Evolutionary conservation across 2,113 vertebrate genomes (phyloP), one percentile per base, ranked within the genome.

Genomic region (Forbesichthys agassizii): DNA sequence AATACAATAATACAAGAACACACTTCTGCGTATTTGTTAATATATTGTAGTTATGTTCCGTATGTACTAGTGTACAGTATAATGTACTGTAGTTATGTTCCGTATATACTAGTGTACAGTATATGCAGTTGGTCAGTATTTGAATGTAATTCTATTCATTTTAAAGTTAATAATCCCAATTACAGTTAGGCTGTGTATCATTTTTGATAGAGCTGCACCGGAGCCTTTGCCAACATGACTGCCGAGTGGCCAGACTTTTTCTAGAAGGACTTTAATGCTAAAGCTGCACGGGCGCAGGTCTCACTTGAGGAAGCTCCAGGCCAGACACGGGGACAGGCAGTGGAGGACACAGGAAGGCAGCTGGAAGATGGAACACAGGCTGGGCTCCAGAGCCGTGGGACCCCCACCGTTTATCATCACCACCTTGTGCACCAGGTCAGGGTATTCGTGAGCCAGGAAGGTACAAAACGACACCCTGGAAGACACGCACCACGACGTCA

Each of bases 281-380:
- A 27, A 27, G 27, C 1, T 2, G 27, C 27, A 10, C 16, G 67
- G 60, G 55, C 46, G 11, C 9, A 20, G 11, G 3, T 79, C 95
- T 93, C 92, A 99, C 97, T 99, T 99, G 85, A 99, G 95, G 88
- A 99, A 99, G 88, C 96, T 98, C 97, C 97, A 98, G 48, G 96
- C 96, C 84, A 99, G 92, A 67, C 96, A 99, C 1, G 97, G 97
- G 0, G 96, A 95, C 70, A 99, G 91, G 84, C 96, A 98, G 88
- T 95, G 96, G 68, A 99, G 92, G 52, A 98, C 86, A 0, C 97
- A 98, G 1, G 96, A 93, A 6, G 97, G 97, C 78, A 99, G 94
- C 91, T 96, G 98, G 91, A 99, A 99, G 90, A 99, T 94, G 71
- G 97, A 99, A 89, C 96, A 99, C 36, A 99, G 91, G 81, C 96